Evolutionary conservation across 2,113 vertebrate genomes (phyloP).

Genomic region (Sinosuthora webbiana): DNA sequence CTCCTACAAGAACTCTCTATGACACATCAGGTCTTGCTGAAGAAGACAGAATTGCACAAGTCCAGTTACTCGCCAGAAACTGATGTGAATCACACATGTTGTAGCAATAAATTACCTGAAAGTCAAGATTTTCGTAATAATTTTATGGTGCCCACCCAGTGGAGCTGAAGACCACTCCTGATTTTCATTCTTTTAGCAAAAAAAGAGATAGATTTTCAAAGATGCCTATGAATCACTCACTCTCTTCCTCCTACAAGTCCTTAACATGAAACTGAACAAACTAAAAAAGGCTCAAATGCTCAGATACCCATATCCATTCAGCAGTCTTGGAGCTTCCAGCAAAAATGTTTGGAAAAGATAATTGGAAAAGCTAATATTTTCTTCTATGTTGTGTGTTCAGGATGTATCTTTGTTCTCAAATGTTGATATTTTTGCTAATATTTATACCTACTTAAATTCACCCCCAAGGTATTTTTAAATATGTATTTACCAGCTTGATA

Average conservation of each 20-base stretch:
- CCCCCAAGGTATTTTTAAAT: not conserved
- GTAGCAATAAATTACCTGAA: not conserved
- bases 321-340: not conserved
- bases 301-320: not conserved
- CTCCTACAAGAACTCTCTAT: not conserved
- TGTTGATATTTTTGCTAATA: not conserved
- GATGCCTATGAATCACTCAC: not conserved
- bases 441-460: not conserved
- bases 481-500: not conserved
- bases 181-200: not conserved
- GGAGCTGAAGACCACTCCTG: not conserved
- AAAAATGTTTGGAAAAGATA: not conserved
- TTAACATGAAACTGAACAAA: not conserved
- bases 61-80: not conserved
- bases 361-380: not conserved
- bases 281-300: not conserved
- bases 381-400: not conserved
- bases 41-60: not conserved
- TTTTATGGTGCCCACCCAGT: not conserved
- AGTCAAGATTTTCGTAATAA: not conserved
- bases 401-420: not conserved
- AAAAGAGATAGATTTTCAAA: not conserved
- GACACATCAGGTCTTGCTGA: not conserved
- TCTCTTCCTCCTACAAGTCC: not conserved
- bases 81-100: accelerated